Percentiles rank a stretch among this genome's conserved stretches.
phyloP scores from a whole-genome alignment of 2,888 invertebrate species.

The Andrena minutula region DNA sequence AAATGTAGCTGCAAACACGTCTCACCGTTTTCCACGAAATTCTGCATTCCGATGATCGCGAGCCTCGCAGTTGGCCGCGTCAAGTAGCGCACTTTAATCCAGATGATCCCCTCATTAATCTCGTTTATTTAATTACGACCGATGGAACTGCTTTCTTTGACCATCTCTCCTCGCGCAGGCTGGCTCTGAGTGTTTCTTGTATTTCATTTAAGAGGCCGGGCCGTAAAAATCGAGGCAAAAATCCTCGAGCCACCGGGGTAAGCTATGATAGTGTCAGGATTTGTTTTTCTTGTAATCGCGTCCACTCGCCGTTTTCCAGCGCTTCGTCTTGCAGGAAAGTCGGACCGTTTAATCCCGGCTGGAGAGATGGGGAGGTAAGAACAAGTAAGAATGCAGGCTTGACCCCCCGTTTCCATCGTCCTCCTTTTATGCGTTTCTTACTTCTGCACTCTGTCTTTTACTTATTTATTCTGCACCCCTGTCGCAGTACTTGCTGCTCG shows the following conservation, averaged over 20 bases:
- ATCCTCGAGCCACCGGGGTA: background rate
- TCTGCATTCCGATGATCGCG: background rate
- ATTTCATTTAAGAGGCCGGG: background rate
- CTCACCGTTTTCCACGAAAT: background rate
- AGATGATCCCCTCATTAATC: slow-evolving; percentile 13
- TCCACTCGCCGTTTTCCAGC: slow-evolving; percentile 10
- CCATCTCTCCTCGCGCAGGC: background rate
- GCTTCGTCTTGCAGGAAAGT: slow-evolving; percentile 43
- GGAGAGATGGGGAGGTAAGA: background rate
- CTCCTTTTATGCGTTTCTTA: background rate
- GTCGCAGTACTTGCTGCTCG: background rate
- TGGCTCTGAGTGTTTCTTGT: slow-evolving; percentile 17
- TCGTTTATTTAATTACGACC: slow-evolving; percentile 7
- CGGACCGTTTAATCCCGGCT: slow-evolving; percentile 49
- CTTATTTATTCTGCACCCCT: slow-evolving; percentile 9
- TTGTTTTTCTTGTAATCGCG: slow-evolving; percentile 37
- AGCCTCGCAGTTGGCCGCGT: background rate
- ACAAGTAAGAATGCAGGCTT: slow-evolving; percentile 5
- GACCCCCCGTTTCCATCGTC: background rate
- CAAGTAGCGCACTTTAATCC: background rate
- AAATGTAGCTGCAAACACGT: background rate
- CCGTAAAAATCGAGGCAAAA: slow-evolving; percentile 6
- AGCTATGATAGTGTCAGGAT: slow-evolving; percentile 23
- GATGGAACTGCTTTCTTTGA: slow-evolving; percentile 5
- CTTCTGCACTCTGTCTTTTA: background rate